Evolutionary conservation across 1,140 invertebrate genomes (phyloP).

Genomic region (Laodelphax striatellus): DNA sequence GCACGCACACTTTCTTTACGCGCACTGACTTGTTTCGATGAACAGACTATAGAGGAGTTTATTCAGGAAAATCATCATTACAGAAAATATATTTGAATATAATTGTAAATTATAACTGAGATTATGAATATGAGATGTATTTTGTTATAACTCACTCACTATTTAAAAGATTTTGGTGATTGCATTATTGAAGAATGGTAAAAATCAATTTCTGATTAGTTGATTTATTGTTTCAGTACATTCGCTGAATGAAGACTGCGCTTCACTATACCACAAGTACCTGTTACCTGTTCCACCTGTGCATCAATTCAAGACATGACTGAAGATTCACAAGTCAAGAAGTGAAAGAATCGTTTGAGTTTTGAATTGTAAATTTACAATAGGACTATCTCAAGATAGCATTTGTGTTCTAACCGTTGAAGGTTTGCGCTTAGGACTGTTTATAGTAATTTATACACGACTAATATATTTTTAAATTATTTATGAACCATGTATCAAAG

Average conservation of each 20-base stretch:
- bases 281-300: constrained; percentile 10
- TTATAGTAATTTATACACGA: constrained; percentile 5
- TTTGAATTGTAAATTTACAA: neutral
- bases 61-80: no score
- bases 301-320: neutral
- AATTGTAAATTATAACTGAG: no score
- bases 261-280: constrained; percentile 6
- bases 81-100: no score
- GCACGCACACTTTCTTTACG: no score
- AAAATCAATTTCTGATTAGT: neutral
- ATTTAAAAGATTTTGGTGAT: no score
- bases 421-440: constrained; percentile 8
- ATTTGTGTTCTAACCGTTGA: constrained; percentile 1
- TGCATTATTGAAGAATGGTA: no score
- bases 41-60: no score
- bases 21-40: no score
- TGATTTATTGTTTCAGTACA: constrained; percentile 4
- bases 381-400: neutral
- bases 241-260: constrained; percentile 6
- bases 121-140: no score
- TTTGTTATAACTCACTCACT: no score
- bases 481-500: neutral
- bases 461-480: constrained; percentile 11
- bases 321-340: neutral
- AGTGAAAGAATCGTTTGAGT: neutral